These are phyloP conservation scores for Psittacara wagleri DNA, from an alignment of 2,113 vertebrate species.

Conservation along the genomic window DNA sequence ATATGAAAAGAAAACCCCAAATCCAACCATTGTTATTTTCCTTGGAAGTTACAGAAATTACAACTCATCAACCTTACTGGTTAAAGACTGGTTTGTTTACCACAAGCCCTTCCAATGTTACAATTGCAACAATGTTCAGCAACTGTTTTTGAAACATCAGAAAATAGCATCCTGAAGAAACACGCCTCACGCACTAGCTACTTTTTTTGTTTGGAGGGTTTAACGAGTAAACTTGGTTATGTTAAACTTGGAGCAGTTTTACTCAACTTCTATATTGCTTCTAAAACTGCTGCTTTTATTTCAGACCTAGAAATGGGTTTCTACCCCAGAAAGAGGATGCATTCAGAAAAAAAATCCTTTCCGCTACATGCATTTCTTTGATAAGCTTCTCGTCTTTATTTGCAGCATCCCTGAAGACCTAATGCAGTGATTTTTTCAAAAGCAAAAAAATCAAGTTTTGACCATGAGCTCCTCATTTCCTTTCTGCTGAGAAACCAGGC, in stretches of 20 bases:
- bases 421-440: not conserved
- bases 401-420: not conserved
- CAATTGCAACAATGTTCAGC: not conserved
- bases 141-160: not conserved
- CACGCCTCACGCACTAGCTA: not conserved
- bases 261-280: not conserved
- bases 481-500: not conserved
- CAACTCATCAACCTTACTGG: not conserved
- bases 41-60: not conserved
- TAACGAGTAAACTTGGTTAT: not conserved
- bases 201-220: not conserved
- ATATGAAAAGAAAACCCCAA: rapidly evolving
- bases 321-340: not conserved
- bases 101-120: not conserved
- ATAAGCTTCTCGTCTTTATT: not conserved
- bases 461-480: not conserved
- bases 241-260: not conserved
- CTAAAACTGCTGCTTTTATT: not conserved
- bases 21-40: not conserved
- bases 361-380: not conserved
- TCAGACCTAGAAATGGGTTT: not conserved
- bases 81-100: not conserved
- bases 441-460: not conserved
- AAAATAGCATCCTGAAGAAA: not conserved
- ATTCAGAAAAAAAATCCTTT: not conserved